Base-by-base conservation (phyloP, 2,888 invertebrate genomes). In the Lagria hirta region DNA sequence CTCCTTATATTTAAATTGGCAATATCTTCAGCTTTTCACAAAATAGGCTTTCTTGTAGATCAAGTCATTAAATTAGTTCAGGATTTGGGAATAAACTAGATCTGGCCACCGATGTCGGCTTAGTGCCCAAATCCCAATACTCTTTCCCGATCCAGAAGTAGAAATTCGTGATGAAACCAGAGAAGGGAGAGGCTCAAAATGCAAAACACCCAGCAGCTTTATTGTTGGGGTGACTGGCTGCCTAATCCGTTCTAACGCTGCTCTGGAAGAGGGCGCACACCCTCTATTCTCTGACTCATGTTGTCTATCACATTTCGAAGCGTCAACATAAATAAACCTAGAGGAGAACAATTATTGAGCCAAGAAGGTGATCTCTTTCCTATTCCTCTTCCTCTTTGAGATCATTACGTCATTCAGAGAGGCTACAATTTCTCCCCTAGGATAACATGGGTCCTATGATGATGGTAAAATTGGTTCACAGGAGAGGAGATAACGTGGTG, bases 141-240 rank as follows among this genome's bases (percentile, higher is more conserved):
- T n/a, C n/a, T n/a, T n/a, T n/a, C n/a, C n/a, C n/a, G n/a, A n/a
- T n/a, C 47, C 51, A 51, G 42, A 45, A 40, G 37, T 40, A 48
- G 51, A 45, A 48, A 43, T 45, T 33, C 22, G 43, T 41, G 17
- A n/a, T n/a, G n/a, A n/a, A n/a, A n/a, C 34, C 42, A 38, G 36
- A 40, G 30, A 13, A 32, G 32, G 28, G 43, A 33, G 52, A 48
- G 48, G 50, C 33, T 40, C 46, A 42, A 49, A 54, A 46, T 44
- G 29, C 13, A 4, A 20, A 32, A 36, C 45, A 43, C 40, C 43
- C 37, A 48, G 22, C 40, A 35, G 52, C 49, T 55, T 55, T 55
- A 55, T 55, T 55, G 49, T 52, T 46, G 37, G 48, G 52, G 55
- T 55, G 55, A 48, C 52, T 55, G 55, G 45, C 52, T 55, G 38